A percentile compares a stretch with the other conserved stretches of the same genome.
Evolutionary conservation across 2,113 vertebrate genomes (phyloP).

Genomic region (Perca fluviatilis): DNA sequence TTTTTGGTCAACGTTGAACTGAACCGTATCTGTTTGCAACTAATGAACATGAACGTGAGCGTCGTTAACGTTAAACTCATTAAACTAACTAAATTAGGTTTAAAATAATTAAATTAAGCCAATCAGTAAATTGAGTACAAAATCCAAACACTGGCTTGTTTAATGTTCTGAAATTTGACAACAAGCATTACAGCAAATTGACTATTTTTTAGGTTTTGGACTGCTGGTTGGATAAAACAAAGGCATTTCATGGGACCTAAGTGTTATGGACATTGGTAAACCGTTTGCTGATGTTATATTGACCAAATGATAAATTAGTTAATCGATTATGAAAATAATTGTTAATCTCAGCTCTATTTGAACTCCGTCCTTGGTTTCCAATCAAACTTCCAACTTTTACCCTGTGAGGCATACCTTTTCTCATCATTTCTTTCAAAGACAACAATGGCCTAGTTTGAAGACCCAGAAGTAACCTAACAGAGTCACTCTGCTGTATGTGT

Average conservation of each 20-base stretch:
- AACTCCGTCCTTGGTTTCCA: conserved; percentile 7
- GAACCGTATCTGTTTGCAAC: no score
- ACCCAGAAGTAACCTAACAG: conserved; percentile 54
- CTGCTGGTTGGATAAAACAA: not conserved
- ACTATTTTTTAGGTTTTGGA: not conserved
- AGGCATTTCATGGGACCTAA: no score
- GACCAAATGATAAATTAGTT: not conserved
- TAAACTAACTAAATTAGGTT: no score
- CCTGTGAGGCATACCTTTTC: conserved; percentile 17
- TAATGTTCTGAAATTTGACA: not conserved
- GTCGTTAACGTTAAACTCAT: no score
- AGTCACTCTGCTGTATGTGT: conserved; percentile 48
- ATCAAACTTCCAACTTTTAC: conserved; percentile 23
- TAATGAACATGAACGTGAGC: no score
- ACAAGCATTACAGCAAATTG: not conserved
- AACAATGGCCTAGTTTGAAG: conserved; percentile 67
- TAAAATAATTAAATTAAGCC: no score
- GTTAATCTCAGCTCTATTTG: not conserved
- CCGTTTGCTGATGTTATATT: not conserved
- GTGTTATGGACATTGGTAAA: not conserved
- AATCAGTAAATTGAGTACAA: not conserved
- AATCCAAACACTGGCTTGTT: not conserved
- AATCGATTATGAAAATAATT: not conserved
- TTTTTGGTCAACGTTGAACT: no score
- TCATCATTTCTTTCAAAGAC: conserved; percentile 29